Evolutionary conservation across 2,888 invertebrate species (phyloP).

Genomic region (Rhamnusium bicolor): DNA sequence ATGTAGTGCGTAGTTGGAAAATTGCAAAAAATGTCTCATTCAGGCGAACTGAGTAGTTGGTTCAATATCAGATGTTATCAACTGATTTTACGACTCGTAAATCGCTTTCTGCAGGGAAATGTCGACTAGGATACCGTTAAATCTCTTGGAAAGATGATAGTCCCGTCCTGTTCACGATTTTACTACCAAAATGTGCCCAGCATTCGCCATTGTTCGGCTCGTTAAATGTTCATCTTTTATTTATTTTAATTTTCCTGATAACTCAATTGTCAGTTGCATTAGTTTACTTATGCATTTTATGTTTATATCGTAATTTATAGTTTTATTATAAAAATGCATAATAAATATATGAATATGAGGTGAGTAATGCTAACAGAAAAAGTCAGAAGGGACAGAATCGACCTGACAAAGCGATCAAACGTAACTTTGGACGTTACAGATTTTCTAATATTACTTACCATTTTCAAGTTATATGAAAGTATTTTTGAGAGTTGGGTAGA

Average conservation of each 20-base stretch:
- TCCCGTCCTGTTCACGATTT: background rate
- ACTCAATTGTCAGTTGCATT: no score
- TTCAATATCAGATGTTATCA: slow-evolving; percentile 17
- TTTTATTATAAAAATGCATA: no score
- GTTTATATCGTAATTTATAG: no score
- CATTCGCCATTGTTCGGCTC: background rate
- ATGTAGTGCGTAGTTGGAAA: background rate
- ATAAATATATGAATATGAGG: no score
- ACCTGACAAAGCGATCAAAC: no score
- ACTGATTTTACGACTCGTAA: slow-evolving; percentile 20
- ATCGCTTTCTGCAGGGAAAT: slow-evolving; percentile 16
- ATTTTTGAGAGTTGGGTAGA: no score
- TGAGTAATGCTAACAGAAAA: no score
- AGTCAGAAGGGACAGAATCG: no score
- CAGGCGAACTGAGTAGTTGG: background rate
- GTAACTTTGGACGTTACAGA: no score
- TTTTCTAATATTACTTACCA: no score
- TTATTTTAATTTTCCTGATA: background rate
- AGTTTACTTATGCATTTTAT: no score
- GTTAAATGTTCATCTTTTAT: background rate
- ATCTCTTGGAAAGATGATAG: slow-evolving; percentile 11
- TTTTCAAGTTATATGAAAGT: no score
- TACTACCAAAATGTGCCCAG: slow-evolving; percentile 13
- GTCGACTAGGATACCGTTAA: slow-evolving; percentile 18
- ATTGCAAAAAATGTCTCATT: background rate